Evolutionary conservation across 2,888 invertebrate species (phyloP), one percentile per base, ranked within the genome.

Genomic region (Lypha dubia): DNA sequence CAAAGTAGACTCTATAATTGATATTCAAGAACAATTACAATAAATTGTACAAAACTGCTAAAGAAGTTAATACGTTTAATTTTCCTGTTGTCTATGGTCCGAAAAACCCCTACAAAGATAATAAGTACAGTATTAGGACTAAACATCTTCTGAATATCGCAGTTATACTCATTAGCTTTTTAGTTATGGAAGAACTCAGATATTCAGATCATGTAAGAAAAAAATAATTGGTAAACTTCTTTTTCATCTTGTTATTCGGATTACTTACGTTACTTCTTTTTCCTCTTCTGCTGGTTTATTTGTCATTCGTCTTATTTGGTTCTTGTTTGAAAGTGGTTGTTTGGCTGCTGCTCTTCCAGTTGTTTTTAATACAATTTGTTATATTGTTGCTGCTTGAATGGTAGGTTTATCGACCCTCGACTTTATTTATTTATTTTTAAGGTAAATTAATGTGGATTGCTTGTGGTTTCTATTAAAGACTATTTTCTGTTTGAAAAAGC

Each of bases 371-470:
- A 17, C 17, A 51, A 17, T 24, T 62, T 35, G 35, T 38, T 63
- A 46, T 46, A 13, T 46, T 65, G 24, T 63, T 63, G 24, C 44
- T 63, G 46, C 62, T 58, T 74, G 41, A 46, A 49, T 83, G 46
- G 41, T 60, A 73, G 58, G 73, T 80, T 77, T 63, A 74, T 73
- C 77, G 53, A 71, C 44, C 53, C 53, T 41, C 20, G 35, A 53
- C 70, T 79, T 77, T 8, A 81, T 8, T n/a, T n/a, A 58, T 41
- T 49, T 41, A 38, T 35, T 60, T 77, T 80, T 53, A 63, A 81
- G 77, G 77, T 84, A 77, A 81, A 68, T 35, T 81, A 58, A 67
- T 76, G 75, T 56, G 53, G 62, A 76, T 68, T 75, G 53, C 67
- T 80, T 62, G 58, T 28, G 82, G 60, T 63, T 71, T 32, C 35